Percentiles rank a stretch among this genome's conserved stretches.
Conservation (phyloP, 2,113 vertebrate species). For the Amphiprion ocellaris region DNA sequence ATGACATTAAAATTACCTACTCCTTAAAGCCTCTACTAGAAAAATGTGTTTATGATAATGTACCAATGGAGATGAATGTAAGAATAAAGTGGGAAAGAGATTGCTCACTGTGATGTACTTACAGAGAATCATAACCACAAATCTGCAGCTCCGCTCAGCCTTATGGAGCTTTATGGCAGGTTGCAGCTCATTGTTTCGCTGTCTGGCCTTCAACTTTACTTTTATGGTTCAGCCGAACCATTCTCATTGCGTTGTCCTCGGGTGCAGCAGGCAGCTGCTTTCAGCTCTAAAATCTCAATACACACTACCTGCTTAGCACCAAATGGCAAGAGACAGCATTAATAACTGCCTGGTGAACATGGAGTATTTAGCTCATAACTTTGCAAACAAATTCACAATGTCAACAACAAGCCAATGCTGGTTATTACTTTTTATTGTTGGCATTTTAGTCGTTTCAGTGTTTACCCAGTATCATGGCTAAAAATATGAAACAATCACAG, state of each 20-base stretch:
- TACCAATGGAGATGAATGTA: not conserved
- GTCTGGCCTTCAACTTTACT: slow-evolving; percentile 1
- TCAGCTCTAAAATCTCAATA: slow-evolving; percentile 6
- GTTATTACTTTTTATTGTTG: too few relatives aligned
- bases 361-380: not conserved
- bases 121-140: slow-evolving; percentile 12
- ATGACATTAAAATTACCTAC: not conserved
- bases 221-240: not conserved
- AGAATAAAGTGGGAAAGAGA: slow-evolving; percentile 5
- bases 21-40: too few relatives aligned
- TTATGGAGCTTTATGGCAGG: slow-evolving; percentile 5
- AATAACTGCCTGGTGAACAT: not conserved
- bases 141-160: not conserved
- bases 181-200: slow-evolving; percentile 21
- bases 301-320: not conserved
- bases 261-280: slow-evolving; percentile 7
- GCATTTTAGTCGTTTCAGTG: too few relatives aligned
- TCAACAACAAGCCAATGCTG: too few relatives aligned
- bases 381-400: too few relatives aligned
- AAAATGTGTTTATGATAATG: slow-evolving; percentile 2
- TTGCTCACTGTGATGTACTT: slow-evolving; percentile 2
- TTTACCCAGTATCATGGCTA: too few relatives aligned
- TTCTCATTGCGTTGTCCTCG: not conserved
- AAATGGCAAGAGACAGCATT: not conserved
- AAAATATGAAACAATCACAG: too few relatives aligned